Evolutionary conservation across 2,797 vertebrate genomes (phyloP), one percentile per base, ranked within the genome.

Genomic region (Streptopelia turtur): DNA sequence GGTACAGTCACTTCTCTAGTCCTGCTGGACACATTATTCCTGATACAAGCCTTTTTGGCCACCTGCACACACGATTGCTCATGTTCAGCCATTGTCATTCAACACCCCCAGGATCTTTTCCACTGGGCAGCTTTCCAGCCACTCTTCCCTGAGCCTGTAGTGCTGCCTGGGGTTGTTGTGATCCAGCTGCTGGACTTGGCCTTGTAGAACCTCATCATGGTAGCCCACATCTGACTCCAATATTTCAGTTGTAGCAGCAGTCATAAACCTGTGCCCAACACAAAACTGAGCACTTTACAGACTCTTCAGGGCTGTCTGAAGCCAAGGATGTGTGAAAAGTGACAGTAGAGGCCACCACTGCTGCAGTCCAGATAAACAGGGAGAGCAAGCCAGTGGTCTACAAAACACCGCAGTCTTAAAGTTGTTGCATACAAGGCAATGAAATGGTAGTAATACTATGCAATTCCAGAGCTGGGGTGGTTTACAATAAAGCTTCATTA

Each of bases 401-500:
- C 17, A 76, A 39, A 39, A 13, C 31, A 33, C 3, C 0, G 1
- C 2, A 2, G 12, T 30, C 21, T 55, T 63, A 43, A 49, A n/a
- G n/a, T 9, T 53, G 5, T 33, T 52, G 30, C 9, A 37, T 33
- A 39, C 16, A 49, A n/a, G 24, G 39, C 5, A 80, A 3, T 47
- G 28, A n/a, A 72, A 6, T 20, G 27, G 17, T 13, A 47, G 10
- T 2, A 35, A 49, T 4, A 11, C 9, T 20, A n/a, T 0, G 7
- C 2, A 7, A 37, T 63, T 66, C 31, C 35, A 71, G 39, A 69
- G 31, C 53, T 35, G 57, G 11, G 14, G 6, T 28, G 5, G 5
- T 56, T 70, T 82, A 45, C 7, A 60, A 37, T 13, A n/a, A 49
- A 56, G 23, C 14, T 81, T 49, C 22, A 10, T 41, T 39, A 60